phyloP scores from a whole-genome alignment of 37 sponge, comb jelly and placozoan species.

The Chondrilla cf. caribensis region DNA sequence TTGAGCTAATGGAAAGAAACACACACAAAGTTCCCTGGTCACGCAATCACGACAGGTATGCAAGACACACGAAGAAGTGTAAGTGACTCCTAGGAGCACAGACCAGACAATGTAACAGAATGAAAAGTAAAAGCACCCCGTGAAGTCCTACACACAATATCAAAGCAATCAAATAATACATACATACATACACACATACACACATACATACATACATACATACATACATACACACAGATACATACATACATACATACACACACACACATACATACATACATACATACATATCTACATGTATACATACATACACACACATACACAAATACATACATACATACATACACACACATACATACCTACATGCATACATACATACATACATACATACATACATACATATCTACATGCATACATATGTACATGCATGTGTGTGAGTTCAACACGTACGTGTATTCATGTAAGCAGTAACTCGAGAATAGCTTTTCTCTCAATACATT shows the following conservation, averaged over 20 bases:
- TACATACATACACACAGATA: slow-evolving; percentile 16
- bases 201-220: slow-evolving; percentile 1
- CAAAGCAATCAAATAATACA: no score
- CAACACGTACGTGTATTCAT: no score
- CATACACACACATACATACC: slow-evolving; percentile 10
- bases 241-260: slow-evolving; percentile 18
- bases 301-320: slow-evolving; percentile 29
- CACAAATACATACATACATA: slow-evolving; percentile 10
- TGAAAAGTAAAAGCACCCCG: no score
- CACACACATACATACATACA: slow-evolving; percentile 24
- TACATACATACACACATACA: slow-evolving; percentile 17
- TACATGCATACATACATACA: not conserved
- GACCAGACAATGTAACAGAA: no score
- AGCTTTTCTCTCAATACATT: no score
- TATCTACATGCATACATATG: not conserved
- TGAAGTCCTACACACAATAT: no score
- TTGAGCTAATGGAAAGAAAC: no score
- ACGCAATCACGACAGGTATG: no score
- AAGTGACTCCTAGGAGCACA: no score
- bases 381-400: not conserved
- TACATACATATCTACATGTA: slow-evolving; percentile 5
- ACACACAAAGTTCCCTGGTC: no score
- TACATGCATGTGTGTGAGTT: slow-evolving; percentile 10
- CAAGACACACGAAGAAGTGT: no score
- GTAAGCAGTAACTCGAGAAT: no score